Conservation (phyloP, 2,888 invertebrate species). For the Heliothis peltigera region DNA sequence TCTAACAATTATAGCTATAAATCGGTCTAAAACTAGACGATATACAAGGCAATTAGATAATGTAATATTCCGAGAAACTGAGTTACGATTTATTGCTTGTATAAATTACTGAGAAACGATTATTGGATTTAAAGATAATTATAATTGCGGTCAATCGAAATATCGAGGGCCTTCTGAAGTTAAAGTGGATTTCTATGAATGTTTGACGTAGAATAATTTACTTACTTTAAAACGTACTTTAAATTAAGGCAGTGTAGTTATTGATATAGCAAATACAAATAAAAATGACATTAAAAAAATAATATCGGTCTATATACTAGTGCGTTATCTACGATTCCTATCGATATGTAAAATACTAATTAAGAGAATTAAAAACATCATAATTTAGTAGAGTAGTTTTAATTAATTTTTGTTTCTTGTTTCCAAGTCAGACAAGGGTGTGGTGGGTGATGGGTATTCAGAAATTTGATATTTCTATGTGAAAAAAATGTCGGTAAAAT, state of each 20-base stretch:
- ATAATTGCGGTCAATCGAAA: slow-evolving; percentile 1
- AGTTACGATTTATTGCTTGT: slow-evolving; percentile 33
- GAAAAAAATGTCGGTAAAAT: neutral
- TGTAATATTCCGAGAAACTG: slow-evolving; percentile 35
- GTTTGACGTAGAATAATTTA: neutral
- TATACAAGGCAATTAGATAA: slow-evolving; percentile 45
- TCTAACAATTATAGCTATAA: slow-evolving; percentile 22
- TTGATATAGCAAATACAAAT: neutral
- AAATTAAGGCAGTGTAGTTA: too few relatives aligned
- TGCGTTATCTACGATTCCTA: slow-evolving; percentile 42
- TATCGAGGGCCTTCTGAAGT: neutral
- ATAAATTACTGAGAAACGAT: slow-evolving; percentile 31
- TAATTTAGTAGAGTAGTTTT: slow-evolving; percentile 65
- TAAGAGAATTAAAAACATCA: slow-evolving; percentile 46
- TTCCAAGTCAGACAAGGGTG: slow-evolving; percentile 59
- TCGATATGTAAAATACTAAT: slow-evolving; percentile 50
- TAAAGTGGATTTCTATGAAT: neutral
- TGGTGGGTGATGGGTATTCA: too few relatives aligned
- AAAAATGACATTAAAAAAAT: slow-evolving; percentile 12
- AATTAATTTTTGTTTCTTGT: slow-evolving; percentile 72
- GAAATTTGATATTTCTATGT: neutral
- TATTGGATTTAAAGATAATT: slow-evolving; percentile 34
- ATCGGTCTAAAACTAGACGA: slow-evolving; percentile 9
- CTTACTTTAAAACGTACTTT: too few relatives aligned
- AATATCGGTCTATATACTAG: slow-evolving; percentile 32